Evolutionary conservation across 2,113 vertebrate genomes (phyloP).

Genomic region (Forbesichthys agassizii): DNA sequence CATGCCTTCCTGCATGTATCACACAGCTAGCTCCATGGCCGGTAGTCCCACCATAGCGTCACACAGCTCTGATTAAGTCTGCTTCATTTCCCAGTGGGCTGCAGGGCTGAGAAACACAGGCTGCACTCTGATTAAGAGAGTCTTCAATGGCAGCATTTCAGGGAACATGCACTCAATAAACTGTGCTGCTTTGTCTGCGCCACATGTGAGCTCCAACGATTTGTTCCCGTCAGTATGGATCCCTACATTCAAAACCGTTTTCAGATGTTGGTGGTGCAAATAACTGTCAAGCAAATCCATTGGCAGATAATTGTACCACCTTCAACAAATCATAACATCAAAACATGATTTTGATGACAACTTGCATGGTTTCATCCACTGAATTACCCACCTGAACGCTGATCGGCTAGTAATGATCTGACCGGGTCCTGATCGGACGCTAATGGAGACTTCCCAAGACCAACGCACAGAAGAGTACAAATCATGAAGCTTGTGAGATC

Average conservation of each 20-base stretch:
- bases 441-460: too few relatives aligned
- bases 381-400: too few relatives aligned
- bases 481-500: too few relatives aligned
- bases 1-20: background rate
- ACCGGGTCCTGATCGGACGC: too few relatives aligned
- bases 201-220: background rate
- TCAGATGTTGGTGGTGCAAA: background rate
- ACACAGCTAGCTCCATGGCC: background rate
- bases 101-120: slow-evolving; percentile 1
- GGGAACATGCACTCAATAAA: background rate
- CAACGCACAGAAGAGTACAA: too few relatives aligned
- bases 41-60: background rate
- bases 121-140: too few relatives aligned
- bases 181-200: too few relatives aligned
- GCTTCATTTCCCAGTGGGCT: background rate
- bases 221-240: background rate
- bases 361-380: too few relatives aligned
- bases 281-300: background rate
- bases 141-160: too few relatives aligned
- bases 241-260: too few relatives aligned
- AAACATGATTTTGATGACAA: too few relatives aligned
- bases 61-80: background rate
- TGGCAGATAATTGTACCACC: background rate
- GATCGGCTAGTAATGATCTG: too few relatives aligned
- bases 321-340: background rate